Conservation (phyloP, 1,140 invertebrate species). For the Megalonaias nervosa region DNA sequence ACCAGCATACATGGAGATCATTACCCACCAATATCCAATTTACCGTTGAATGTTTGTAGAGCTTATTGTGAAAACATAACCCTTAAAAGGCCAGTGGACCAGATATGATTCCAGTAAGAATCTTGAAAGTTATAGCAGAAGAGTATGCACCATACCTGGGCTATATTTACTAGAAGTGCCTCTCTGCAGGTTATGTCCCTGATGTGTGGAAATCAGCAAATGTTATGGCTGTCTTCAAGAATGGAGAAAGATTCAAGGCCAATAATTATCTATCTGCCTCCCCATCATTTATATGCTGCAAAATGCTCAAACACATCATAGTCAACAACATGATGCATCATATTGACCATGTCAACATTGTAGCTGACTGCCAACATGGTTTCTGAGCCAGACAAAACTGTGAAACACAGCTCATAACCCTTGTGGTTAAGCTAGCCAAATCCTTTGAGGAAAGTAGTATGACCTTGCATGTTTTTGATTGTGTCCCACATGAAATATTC, state of each 20-base stretch:
- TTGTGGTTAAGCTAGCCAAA: no score
- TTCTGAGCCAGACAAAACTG: background rate
- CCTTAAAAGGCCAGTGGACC: slow-evolving; percentile 15
- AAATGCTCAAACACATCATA: no score
- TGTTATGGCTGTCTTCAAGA: background rate
- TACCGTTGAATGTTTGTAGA: background rate
- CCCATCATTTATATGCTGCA: no score
- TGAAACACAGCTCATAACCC: no score
- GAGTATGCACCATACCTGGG: slow-evolving; percentile 4
- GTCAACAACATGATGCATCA: background rate
- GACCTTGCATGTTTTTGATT: no score
- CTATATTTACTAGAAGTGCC: slow-evolving; percentile 1
- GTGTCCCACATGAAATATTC: no score
- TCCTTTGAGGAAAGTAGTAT: no score
- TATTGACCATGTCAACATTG: background rate
- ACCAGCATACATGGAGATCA: background rate
- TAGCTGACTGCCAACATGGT: background rate
- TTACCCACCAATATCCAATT: background rate
- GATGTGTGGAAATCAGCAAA: slow-evolving; percentile 3
- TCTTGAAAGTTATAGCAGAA: slow-evolving; percentile 17
- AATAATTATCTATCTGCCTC: no score
- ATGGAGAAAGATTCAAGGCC: no score
- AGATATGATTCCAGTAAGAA: slow-evolving; percentile 13
- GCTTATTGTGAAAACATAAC: slow-evolving; percentile 8
- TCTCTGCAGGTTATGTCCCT: background rate